These are phyloP conservation scores for Idaea dimidiata DNA, from an alignment of 2,888 invertebrate species.

Conservation along the genomic window DNA sequence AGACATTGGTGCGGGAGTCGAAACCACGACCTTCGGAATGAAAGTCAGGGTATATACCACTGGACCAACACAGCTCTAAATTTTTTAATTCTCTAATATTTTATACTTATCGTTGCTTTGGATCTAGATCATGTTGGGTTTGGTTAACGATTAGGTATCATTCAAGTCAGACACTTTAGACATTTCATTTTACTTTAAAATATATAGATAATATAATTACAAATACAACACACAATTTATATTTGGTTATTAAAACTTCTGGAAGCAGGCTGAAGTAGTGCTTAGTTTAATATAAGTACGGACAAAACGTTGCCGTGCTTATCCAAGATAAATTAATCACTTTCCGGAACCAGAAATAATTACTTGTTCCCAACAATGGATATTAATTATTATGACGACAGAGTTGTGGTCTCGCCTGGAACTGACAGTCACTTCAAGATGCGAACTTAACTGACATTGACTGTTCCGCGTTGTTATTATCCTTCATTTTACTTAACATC, in stretches of 20 bases:
- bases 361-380: neutral
- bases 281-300: neutral
- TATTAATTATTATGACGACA: neutral
- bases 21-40: too few relatives aligned
- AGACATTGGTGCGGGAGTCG: too few relatives aligned
- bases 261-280: neutral
- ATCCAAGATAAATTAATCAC: neutral
- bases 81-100: too few relatives aligned
- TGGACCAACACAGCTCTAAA: too few relatives aligned
- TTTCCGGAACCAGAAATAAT: slow-evolving; percentile 1
- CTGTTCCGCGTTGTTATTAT: neutral
- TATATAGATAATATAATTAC: too few relatives aligned
- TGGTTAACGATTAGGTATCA: too few relatives aligned
- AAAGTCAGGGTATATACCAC: too few relatives aligned
- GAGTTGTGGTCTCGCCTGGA: neutral
- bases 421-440: neutral
- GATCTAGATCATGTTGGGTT: too few relatives aligned
- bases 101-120: too few relatives aligned
- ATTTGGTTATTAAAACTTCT: neutral
- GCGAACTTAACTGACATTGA: neutral
- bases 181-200: too few relatives aligned
- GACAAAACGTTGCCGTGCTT: neutral
- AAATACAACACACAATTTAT: too few relatives aligned
- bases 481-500: neutral
- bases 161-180: too few relatives aligned